phyloP scores from a whole-genome alignment of 2,797 vertebrate genomes.

The Onychomys leucogaster region DNA sequence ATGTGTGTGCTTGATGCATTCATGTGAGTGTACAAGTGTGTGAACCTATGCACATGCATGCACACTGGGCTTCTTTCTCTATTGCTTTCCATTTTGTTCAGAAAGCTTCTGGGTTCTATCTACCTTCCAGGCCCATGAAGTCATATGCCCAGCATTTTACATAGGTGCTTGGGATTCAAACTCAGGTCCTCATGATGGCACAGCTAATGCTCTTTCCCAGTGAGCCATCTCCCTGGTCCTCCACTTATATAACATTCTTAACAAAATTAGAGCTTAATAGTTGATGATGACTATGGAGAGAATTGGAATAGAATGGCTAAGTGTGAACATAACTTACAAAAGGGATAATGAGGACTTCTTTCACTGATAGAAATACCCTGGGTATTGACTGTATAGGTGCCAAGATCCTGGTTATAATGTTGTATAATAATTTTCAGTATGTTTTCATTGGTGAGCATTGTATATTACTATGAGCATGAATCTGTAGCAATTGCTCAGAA shows the following conservation, averaged over 20 bases:
- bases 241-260: neutral
- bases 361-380: neutral
- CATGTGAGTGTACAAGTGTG: neutral
- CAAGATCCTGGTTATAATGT: neutral
- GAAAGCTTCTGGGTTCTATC: neutral
- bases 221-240: neutral
- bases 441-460: neutral
- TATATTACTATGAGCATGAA: neutral
- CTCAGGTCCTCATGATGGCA: neutral
- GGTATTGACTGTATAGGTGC: neutral
- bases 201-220: neutral
- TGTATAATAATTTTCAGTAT: neutral
- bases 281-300: neutral
- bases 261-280: neutral
- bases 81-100: neutral
- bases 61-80: neutral
- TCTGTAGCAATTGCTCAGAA: conserved; percentile 27
- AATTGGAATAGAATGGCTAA: neutral
- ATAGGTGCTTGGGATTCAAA: neutral
- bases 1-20: neutral
- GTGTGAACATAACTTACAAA: neutral
- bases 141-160: neutral
- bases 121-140: neutral
- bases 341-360: neutral
- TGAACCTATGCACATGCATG: no score